phyloP scores from a whole-genome alignment of 2,797 vertebrate species.

The Anniella stebbinsi region DNA sequence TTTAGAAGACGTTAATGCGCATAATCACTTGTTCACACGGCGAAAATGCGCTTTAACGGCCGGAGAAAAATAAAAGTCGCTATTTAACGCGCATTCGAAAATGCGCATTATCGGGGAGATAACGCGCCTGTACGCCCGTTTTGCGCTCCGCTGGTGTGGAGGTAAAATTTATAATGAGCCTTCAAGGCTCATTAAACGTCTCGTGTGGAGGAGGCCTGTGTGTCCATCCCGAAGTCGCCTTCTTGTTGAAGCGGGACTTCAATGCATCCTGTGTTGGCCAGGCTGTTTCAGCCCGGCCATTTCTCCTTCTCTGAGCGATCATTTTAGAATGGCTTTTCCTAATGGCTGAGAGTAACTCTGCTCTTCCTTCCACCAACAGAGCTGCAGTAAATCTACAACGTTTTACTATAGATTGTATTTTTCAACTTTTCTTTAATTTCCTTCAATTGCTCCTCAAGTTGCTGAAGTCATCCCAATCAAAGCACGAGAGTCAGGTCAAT shows the following conservation, averaged over 20 bases:
- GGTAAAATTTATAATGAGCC: too few species aligned
- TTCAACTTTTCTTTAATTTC: slow-evolving; percentile 61
- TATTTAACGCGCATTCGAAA: too few species aligned
- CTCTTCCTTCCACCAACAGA: slow-evolving; percentile 23
- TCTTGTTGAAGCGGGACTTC: neutral
- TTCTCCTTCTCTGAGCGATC: neutral
- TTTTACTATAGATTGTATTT: slow-evolving; percentile 61
- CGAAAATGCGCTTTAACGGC: too few species aligned
- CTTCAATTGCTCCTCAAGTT: slow-evolving; percentile 64
- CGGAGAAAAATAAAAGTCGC: too few species aligned
- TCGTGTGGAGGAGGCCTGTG: too few species aligned
- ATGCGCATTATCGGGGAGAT: too few species aligned
- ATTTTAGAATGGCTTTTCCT: neutral
- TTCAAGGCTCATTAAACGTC: too few species aligned
- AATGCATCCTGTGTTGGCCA: too few species aligned
- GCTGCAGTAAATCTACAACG: slow-evolving; percentile 47
- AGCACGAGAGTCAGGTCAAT: slow-evolving; percentile 68
- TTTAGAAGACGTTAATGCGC: too few species aligned
- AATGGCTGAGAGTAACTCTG: slow-evolving; percentile 28
- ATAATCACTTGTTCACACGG: too few species aligned
- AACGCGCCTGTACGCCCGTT: too few species aligned
- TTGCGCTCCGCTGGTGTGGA: too few species aligned
- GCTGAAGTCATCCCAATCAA: slow-evolving; percentile 75
- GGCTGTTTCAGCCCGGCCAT: neutral
- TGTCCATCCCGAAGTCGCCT: neutral